Percentiles rank a stretch among this genome's conserved stretches.
phyloP scores from a whole-genome alignment of 2,797 vertebrate genomes.

The Gymnoscopelus braueri region DNA sequence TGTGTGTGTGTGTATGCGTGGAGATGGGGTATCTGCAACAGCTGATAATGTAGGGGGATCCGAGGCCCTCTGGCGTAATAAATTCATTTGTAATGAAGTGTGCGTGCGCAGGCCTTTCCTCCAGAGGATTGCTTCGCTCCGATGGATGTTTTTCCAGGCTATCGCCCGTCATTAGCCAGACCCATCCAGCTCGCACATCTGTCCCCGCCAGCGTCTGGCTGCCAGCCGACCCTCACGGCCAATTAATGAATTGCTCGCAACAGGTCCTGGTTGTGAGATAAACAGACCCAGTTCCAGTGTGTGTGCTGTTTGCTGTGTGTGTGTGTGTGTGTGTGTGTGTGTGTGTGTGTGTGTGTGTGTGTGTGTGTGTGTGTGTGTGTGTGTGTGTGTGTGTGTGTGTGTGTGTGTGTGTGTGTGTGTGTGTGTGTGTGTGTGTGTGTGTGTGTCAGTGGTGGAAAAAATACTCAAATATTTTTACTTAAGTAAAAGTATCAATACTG shows the following conservation, averaged over 20 bases:
- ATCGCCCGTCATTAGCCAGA: constrained; percentile 64
- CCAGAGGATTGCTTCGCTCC: constrained; percentile 56
- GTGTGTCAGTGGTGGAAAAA: too few relatives aligned
- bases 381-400: too few relatives aligned
- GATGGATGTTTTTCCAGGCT: constrained; percentile 62
- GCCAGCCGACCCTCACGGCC: constrained; percentile 39
- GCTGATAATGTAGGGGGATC: constrained; percentile 66
- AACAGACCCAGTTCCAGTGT: too few relatives aligned
- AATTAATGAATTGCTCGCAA: constrained; percentile 71
- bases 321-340: too few relatives aligned
- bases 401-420: too few relatives aligned
- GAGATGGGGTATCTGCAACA: constrained; percentile 54
- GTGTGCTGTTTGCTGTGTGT: too few relatives aligned
- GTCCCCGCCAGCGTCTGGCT: constrained; percentile 67
- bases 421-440: too few relatives aligned
- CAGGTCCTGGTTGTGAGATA: constrained; percentile 48
- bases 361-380: too few relatives aligned
- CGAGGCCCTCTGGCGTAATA: constrained; percentile 61
- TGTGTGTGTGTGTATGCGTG: background rate
- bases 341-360: too few relatives aligned
- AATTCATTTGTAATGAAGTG: constrained; percentile 62
- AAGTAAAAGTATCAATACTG: too few relatives aligned
- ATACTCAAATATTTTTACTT: too few relatives aligned
- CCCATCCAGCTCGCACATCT: constrained; percentile 73
- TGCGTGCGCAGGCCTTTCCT: constrained; percentile 41